Evolutionary conservation across 1,140 invertebrate genomes (phyloP), one percentile per base, ranked within the genome.

Genomic region (Harpegnathos saltator): DNA sequence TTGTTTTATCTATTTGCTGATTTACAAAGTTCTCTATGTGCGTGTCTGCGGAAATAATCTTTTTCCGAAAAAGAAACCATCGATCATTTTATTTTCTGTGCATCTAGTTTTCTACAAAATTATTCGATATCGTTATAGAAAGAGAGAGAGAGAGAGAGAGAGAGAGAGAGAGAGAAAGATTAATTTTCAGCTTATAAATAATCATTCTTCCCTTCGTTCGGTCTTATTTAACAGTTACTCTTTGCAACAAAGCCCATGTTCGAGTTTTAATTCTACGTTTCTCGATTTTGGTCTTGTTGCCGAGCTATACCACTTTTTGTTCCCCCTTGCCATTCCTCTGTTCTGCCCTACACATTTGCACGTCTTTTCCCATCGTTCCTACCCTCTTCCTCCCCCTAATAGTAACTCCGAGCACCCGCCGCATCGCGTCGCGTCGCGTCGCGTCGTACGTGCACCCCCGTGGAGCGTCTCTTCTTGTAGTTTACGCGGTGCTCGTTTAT

Each of bases 401-500:
- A 19, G 38, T 59, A 58, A 71, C 58, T 71, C 26, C 24, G 26
- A 58, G 44, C 62, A 61, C 82, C 48, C 56, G 29, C 19, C 59
- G 29, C 29, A 5, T 33, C 29, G 29, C 29, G 29, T 33, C 29
- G 26, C 7, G 0, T 58, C 19, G 61, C 68, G 68, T 82, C 62
- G 78, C 73, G 33, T 68, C 52, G 63, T 58, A 66, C 82, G 61
- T 66, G 82, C 62, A 26, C 33, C 48, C 44, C 24, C 62, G 61
- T 61, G 29, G 38, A 44, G 50, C 54, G 61, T 83, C 77, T 61
- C 75, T 44, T 50, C 82, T 65, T 69, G 83, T 84, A 84, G 83
- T 84, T 84, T 82, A 71, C 63, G 77, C 61, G 59, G 29, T 29
- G 83, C 81, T 85, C 84, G 80, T 85, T 85, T 85, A 75, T 85